Base-by-base conservation (phyloP, 2,888 invertebrate genomes). In the Danaus chrysippus region DNA sequence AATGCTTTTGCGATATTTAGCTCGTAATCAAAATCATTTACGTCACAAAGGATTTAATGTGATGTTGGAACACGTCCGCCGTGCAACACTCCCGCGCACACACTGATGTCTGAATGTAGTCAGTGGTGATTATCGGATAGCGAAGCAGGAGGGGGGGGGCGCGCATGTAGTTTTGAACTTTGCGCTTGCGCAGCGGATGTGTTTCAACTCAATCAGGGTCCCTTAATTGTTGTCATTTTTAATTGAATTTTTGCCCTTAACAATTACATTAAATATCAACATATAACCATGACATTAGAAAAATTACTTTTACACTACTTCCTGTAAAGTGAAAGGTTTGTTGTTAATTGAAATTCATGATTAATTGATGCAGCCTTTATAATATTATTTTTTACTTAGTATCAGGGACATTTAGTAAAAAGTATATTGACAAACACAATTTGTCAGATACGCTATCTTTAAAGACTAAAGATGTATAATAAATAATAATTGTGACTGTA, bases 41-140 rank as follows among this genome's bases (percentile, higher is more conserved):
- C 85, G 86, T 85, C 86, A 89, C 87, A 84, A 83, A 85, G 84
- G 73, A 76, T 68, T 68, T 68, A 46, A 62, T 56, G 42, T 58
- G 46, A 65, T 73, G 70, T 71, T 70, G 70, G 66, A 59, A 61
- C 65, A 76, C 82, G 81, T 76, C 78, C 78, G 73, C 61, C 68
- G 69, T 69, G 76, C 73, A 72, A 71, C 73, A 73, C 76, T 69
- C 68, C 70, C 79, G 78, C 78, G 78, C 81, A 79, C 79, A 72
- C 75, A 84, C 84, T 82, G 79, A 49, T 12, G 49, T 65, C 65
- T 43, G 44, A 56, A 42, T 56, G 52, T 49, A 23, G 34, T 23
- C 15, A 23, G 58, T 60, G 54, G 46, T 17, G 52, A 34, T 34
- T 34, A 34, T 34, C 54, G 54, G 17, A 41, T 53, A 15, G 58